Conservation (phyloP, 1,140 invertebrate species). For the Drosophila sp. region DNA sequence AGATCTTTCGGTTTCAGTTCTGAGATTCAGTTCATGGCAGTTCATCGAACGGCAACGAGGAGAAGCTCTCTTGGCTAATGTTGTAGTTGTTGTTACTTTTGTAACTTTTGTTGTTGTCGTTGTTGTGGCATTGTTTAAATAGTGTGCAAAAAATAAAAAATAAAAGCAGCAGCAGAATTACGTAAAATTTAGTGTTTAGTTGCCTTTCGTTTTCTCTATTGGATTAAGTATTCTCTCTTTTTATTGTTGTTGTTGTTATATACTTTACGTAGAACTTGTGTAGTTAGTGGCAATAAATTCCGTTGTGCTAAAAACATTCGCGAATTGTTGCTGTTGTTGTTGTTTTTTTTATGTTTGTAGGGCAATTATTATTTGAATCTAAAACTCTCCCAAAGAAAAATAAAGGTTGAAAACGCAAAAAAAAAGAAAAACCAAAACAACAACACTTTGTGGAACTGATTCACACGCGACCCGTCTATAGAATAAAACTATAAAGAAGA, state of each 20-base stretch:
- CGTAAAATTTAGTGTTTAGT: conserved; percentile 58
- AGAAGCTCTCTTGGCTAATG: conserved; percentile 28
- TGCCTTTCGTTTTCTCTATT: conserved; percentile 5
- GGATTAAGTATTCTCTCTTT: conserved; percentile 11
- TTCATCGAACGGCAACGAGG: conserved; percentile 66
- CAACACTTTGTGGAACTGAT: conserved; percentile 47
- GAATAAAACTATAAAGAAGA: conserved; percentile 44
- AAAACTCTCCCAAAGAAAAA: conserved; percentile 57
- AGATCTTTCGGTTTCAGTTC: conserved; percentile 22
- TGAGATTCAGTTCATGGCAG: conserved; percentile 67
- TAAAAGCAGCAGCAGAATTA: conserved; percentile 38
- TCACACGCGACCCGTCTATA: conserved; percentile 51
- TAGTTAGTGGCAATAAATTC: conserved; percentile 46
- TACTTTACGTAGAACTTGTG: conserved; percentile 68
- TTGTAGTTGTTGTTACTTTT: conserved; percentile 44
- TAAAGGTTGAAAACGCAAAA: neutral
- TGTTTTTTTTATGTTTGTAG: conserved; percentile 25
- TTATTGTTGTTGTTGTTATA: conserved; percentile 38
- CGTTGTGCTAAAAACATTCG: conserved; percentile 55
- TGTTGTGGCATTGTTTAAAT: conserved; percentile 27
- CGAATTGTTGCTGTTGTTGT: conserved; percentile 4
- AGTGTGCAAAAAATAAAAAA: conserved; percentile 2
- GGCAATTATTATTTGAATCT: conserved; percentile 49
- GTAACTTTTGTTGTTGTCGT: conserved; percentile 44
- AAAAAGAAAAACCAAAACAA: conserved; percentile 17